Conservation (phyloP, 2,113 vertebrate genomes). For the Crotophaga sulcirostris region DNA sequence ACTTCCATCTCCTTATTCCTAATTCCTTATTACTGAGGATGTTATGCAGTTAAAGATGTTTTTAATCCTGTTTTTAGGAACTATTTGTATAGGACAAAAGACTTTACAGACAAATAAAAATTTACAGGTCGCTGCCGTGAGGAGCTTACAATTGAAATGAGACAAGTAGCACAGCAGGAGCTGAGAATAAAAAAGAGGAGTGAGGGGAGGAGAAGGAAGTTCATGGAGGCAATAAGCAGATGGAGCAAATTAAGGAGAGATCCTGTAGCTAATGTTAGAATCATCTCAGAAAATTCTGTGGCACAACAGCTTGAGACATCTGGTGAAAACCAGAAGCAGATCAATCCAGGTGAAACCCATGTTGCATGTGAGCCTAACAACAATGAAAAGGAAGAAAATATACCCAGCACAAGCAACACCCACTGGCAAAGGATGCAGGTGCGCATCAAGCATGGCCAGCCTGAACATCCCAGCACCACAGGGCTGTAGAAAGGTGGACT, state of each 20-base stretch:
- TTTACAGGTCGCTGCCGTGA: background rate
- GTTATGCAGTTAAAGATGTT: background rate
- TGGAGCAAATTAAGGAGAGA: background rate
- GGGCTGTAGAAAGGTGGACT: background rate
- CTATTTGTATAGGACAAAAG: background rate
- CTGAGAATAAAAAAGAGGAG: background rate
- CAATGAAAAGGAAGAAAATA: background rate
- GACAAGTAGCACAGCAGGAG: slow-evolving; percentile 20
- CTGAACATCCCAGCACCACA: background rate
- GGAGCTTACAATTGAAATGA: background rate
- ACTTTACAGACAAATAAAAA: background rate
- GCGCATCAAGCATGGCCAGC: background rate
- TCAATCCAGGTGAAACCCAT: background rate
- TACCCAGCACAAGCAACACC: background rate
- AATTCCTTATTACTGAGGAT: background rate
- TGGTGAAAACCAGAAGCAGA: background rate
- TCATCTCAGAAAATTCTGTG: background rate
- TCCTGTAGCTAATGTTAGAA: background rate
- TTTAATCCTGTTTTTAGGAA: background rate
- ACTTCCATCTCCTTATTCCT: background rate
- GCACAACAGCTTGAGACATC: background rate
- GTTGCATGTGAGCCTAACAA: background rate
- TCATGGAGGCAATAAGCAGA: background rate
- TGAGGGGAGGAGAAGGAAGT: background rate
- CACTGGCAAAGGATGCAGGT: background rate